Percentiles rank a stretch among this genome's conserved stretches.
These are phyloP conservation scores for Parasteatoda tepidariorum DNA, from an alignment of 1,140 invertebrate genomes.

Conservation along the genomic window DNA sequence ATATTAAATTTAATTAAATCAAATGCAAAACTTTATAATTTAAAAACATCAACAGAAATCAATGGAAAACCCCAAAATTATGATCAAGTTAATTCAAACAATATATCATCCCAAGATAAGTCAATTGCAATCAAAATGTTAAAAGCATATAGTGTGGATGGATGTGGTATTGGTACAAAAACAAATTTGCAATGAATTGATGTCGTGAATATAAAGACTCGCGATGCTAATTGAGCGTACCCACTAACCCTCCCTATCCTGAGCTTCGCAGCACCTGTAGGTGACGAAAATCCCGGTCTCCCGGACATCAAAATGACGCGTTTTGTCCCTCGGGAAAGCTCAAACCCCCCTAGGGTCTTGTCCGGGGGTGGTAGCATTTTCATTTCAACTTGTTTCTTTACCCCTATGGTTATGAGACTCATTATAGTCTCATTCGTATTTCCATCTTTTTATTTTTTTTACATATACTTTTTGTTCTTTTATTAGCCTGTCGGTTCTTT, in stretches of 20 bases:
- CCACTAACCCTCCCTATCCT: conserved; percentile 7
- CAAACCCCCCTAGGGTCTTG: not conserved
- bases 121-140: too few species aligned
- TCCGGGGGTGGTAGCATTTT: conserved; percentile 5
- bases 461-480: conserved; percentile 2
- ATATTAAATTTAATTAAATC: too few species aligned
- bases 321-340: not conserved
- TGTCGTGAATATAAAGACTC: too few species aligned
- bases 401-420: conserved; percentile 38
- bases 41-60: too few species aligned
- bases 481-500: conserved; percentile 33
- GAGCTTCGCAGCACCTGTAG: conserved; percentile 11
- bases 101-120: too few species aligned
- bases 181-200: too few species aligned
- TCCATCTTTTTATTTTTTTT: too few species aligned
- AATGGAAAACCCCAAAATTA: too few species aligned
- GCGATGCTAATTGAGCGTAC: conserved; percentile 40
- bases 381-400: not conserved
- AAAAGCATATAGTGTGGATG: too few species aligned
- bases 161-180: too few species aligned
- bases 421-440: conserved; percentile 50
- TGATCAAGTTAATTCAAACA: too few species aligned
- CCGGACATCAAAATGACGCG: not conserved
- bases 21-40: too few species aligned
- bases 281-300: conserved; percentile 23